Percentiles rank a stretch among this genome's conserved stretches.
Evolutionary conservation across 2,797 vertebrate genomes (phyloP).

Genomic region (Gambusia yucatana): DNA sequence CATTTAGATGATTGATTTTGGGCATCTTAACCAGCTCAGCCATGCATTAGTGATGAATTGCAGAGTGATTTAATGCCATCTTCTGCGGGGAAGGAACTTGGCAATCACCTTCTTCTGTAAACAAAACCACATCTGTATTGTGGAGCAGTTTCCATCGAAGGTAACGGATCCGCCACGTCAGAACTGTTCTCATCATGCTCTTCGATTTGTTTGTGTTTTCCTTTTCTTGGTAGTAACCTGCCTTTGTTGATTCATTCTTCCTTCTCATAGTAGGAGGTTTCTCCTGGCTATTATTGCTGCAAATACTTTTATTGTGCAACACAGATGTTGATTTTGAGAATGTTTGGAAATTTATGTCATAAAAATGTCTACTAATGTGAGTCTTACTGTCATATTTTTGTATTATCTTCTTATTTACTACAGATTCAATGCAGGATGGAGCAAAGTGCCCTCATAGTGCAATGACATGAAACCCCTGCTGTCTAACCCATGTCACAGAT

Average conservation of each 20-base stretch:
- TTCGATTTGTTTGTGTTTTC: background rate
- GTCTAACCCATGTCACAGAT: background rate
- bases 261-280: background rate
- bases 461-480: slow-evolving; percentile 23
- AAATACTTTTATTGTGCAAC: background rate
- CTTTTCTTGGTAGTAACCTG: background rate
- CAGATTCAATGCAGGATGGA: slow-evolving; percentile 30
- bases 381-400: slow-evolving; percentile 18
- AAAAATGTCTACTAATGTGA: slow-evolving; percentile 12
- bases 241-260: slow-evolving; percentile 1
- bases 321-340: background rate
- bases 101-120: slow-evolving; percentile 54
- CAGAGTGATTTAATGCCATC: slow-evolving; percentile 54
- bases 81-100: slow-evolving; percentile 26
- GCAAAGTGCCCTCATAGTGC: slow-evolving; percentile 2
- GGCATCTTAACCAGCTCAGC: slow-evolving; percentile 57
- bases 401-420: slow-evolving; percentile 31
- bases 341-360: background rate
- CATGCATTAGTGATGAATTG: slow-evolving; percentile 64
- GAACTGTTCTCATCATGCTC: slow-evolving; percentile 13
- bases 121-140: slow-evolving; percentile 58
- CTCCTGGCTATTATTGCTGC: background rate
- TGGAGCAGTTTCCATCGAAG: slow-evolving; percentile 8
- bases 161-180: slow-evolving; percentile 15
- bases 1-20: slow-evolving; percentile 73